A percentile compares a stretch with the other conserved stretches of the same genome.
Conservation (phyloP, 1,140 invertebrate species). For the Neodiprion fabricii region DNA sequence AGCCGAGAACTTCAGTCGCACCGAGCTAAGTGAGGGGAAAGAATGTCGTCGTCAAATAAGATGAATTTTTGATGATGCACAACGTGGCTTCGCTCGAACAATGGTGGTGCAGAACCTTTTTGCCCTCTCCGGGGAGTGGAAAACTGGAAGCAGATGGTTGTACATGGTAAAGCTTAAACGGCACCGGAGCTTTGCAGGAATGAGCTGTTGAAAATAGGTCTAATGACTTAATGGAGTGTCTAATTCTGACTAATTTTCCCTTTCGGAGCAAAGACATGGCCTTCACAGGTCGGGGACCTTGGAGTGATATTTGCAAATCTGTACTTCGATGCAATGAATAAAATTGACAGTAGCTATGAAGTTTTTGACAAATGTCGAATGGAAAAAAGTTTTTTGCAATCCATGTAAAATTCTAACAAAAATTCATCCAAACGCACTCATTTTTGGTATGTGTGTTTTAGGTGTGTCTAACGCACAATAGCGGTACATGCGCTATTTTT, state of each 20-base stretch:
- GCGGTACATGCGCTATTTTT: too few relatives aligned
- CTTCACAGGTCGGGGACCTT: not conserved
- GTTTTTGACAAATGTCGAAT: too few relatives aligned
- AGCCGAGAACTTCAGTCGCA: not conserved
- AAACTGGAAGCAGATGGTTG: not conserved
- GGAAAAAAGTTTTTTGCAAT: too few relatives aligned
- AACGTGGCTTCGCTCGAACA: not conserved
- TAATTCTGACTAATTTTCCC: not conserved
- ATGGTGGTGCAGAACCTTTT: not conserved
- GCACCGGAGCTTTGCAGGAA: not conserved
- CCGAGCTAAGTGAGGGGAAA: not conserved
- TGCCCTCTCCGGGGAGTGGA: not conserved
- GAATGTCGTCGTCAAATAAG: constrained; percentile 1
- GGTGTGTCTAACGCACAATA: too few relatives aligned
- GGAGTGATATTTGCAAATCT: not conserved
- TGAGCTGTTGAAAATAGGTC: not conserved
- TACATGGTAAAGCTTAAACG: not conserved
- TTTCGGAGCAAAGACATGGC: not conserved
- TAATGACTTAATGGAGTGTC: not conserved
- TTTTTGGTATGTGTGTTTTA: too few relatives aligned
- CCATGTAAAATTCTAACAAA: too few relatives aligned
- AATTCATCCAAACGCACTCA: too few relatives aligned
- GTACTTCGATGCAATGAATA: too few relatives aligned
- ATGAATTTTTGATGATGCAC: constrained; percentile 1
- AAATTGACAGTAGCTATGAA: too few relatives aligned